These are phyloP conservation scores for Heterotilapia buettikoferi DNA, from an alignment of 2,113 vertebrate species.

Conservation along the genomic window DNA sequence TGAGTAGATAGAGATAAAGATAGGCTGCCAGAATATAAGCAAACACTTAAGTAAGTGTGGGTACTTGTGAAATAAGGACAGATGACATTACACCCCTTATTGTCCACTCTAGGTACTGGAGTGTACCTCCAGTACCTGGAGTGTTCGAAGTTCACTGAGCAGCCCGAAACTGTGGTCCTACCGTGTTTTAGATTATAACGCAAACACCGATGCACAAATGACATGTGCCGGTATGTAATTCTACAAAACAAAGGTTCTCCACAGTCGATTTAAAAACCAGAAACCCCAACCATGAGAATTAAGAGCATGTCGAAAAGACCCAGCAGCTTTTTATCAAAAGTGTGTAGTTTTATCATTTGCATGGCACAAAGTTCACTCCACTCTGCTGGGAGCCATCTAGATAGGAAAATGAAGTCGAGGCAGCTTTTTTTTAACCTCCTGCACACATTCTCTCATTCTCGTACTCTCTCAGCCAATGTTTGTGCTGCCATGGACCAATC, in stretches of 20 bases:
- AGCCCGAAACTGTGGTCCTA: neutral
- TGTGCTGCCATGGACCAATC: neutral
- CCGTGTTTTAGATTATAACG: neutral
- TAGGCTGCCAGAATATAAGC: neutral
- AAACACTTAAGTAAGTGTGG: neutral
- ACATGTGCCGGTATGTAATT: neutral
- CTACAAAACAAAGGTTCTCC: neutral
- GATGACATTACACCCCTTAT: neutral
- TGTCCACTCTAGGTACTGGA: neutral
- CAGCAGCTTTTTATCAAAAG: neutral
- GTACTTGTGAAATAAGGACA: neutral
- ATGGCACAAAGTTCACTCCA: slow-evolving; percentile 27
- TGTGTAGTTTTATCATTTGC: slow-evolving; percentile 15
- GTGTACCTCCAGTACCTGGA: neutral
- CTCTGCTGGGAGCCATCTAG: neutral
- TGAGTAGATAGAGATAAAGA: neutral
- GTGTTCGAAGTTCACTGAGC: neutral
- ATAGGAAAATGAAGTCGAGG: neutral
- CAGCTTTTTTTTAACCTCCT: neutral
- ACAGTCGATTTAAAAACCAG: neutral
- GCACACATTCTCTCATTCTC: neutral
- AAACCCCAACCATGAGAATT: neutral
- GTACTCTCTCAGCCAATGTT: neutral
- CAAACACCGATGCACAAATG: neutral
- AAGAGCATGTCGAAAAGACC: neutral